A percentile compares a stretch with the other conserved stretches of the same genome.
Evolutionary conservation across 2,888 invertebrate species (phyloP).

Genomic region (Drosophila melanosoma): DNA sequence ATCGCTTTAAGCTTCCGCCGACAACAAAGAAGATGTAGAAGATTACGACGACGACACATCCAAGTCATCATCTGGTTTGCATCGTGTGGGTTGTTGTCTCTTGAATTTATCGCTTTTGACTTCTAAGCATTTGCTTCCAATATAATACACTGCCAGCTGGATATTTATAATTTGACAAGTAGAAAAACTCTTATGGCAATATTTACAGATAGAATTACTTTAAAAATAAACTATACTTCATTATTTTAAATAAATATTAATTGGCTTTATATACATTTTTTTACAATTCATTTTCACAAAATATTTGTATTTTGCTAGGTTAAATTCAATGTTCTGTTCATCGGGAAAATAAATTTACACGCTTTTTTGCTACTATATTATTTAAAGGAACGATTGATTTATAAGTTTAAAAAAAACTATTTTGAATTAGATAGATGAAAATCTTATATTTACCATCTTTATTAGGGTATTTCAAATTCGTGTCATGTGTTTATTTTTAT

Average conservation of each 20-base stretch:
- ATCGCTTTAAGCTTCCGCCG: slow-evolving; percentile 60
- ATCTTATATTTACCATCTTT: background rate
- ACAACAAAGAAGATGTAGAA: slow-evolving; percentile 5
- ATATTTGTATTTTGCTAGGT: no score
- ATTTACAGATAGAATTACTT: background rate
- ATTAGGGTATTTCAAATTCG: slow-evolving; percentile 26
- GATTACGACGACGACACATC: slow-evolving; percentile 29
- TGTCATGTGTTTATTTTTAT: slow-evolving; percentile 24
- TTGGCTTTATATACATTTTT: background rate
- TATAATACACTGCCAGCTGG: slow-evolving; percentile 12
- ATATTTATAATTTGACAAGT: background rate
- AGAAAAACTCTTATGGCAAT: background rate
- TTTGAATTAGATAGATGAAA: no score
- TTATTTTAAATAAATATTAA: background rate
- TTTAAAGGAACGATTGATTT: fast-evolving
- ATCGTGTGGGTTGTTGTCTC: slow-evolving; percentile 71
- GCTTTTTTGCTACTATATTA: background rate
- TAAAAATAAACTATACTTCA: background rate
- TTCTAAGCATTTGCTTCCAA: slow-evolving; percentile 66
- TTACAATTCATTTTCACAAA: no score
- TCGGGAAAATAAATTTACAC: background rate
- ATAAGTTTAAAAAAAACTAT: background rate
- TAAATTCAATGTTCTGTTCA: background rate
- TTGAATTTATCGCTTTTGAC: slow-evolving; percentile 75
- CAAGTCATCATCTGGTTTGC: slow-evolving; percentile 42